These are phyloP conservation scores for Anisognathus igniventris DNA, from an alignment of 2,797 vertebrate genomes.

Conservation along the genomic window DNA sequence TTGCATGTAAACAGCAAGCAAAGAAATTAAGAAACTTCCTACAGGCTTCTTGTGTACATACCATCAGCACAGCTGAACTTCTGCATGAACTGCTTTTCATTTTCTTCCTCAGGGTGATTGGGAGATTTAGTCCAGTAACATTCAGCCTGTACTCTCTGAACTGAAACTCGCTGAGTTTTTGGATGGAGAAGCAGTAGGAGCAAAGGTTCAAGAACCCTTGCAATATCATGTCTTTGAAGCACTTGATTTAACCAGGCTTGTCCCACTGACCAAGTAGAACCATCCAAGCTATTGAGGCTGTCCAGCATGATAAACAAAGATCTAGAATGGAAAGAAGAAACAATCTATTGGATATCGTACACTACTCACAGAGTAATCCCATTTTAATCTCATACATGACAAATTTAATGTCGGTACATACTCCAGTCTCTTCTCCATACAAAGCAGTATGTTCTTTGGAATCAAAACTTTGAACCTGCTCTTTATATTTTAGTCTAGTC, in stretches of 20 bases:
- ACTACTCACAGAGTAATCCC: not conserved
- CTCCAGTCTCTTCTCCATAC: not conserved
- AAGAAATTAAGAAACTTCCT: not conserved
- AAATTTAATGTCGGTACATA: not conserved
- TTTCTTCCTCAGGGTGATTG: constrained; percentile 69
- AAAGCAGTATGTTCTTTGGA: not conserved
- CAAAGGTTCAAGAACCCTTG: constrained; percentile 94
- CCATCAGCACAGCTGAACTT: constrained; percentile 83
- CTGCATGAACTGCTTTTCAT: constrained; percentile 79
- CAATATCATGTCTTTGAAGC: constrained; percentile 96
- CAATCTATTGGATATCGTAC: not conserved
- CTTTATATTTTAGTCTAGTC: not conserved
- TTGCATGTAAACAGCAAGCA: not conserved
- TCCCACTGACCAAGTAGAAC: constrained; percentile 91
- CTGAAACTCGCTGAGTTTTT: constrained; percentile 95
- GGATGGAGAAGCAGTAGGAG: constrained; percentile 93
- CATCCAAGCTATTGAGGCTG: constrained; percentile 93
- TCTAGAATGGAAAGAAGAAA: constrained; percentile 68
- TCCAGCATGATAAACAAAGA: constrained; percentile 98
- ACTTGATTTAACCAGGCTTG: constrained; percentile 97
- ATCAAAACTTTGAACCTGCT: not conserved
- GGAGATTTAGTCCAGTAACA: constrained; percentile 84
- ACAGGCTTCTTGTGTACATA: constrained; percentile 56
- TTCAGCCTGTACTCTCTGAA: constrained; percentile 94
- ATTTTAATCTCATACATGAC: not conserved